Conservation (phyloP, 2,113 vertebrate species). For the Archilochus colubris region DNA sequence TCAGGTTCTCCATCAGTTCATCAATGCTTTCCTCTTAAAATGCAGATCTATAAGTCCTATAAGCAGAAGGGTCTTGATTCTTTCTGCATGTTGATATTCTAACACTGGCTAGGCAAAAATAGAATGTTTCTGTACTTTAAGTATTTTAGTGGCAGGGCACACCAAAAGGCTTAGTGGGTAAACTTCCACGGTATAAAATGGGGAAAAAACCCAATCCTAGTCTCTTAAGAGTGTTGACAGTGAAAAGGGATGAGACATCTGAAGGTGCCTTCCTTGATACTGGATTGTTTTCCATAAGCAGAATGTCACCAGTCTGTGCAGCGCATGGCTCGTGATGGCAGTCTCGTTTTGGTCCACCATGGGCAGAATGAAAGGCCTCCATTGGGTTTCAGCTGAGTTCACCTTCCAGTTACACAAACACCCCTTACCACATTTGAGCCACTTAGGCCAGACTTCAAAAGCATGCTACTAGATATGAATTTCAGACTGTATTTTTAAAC, state of each 20-base stretch:
- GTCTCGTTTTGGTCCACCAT: background rate
- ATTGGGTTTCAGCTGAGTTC: background rate
- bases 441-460: background rate
- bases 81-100: background rate
- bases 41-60: fast-evolving
- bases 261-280: background rate
- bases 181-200: background rate
- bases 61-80: background rate
- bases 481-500: constrained; percentile 67
- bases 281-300: background rate
- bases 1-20: background rate
- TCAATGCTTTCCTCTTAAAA: background rate
- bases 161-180: background rate
- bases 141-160: fast-evolving
- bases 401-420: background rate
- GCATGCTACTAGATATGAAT: constrained; percentile 31
- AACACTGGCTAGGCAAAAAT: background rate
- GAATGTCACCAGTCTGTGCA: constrained; percentile 45
- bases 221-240: background rate
- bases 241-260: constrained; percentile 65
- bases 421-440: background rate
- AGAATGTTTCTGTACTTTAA: background rate
- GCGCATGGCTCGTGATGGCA: constrained; percentile 34
- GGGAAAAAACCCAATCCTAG: background rate
- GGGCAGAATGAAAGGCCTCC: constrained; percentile 46